Percentiles rank a stretch among this genome's conserved stretches.
Evolutionary conservation across 2,888 invertebrate species (phyloP).

Genomic region (Pristionchus fissidentatus): DNA sequence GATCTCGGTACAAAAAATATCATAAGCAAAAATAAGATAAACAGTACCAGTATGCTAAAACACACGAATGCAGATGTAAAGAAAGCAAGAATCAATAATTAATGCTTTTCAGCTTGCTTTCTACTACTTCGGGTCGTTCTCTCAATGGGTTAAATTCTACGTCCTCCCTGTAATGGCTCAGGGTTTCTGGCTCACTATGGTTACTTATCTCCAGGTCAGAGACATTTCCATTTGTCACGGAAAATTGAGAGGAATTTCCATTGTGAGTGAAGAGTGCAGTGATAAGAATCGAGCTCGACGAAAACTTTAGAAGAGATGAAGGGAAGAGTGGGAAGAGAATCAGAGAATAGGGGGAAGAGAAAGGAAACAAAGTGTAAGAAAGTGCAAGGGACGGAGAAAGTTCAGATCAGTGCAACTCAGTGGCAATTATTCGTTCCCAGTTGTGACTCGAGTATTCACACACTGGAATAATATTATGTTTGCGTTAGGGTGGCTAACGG

Average conservation of each 20-base stretch:
- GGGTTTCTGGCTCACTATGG: conserved; percentile 62
- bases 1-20: too few species aligned
- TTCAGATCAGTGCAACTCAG: neutral
- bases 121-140: conserved; percentile 47
- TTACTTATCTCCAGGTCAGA: conserved; percentile 60
- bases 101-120: conserved; percentile 36
- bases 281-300: neutral
- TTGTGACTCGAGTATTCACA: too few species aligned
- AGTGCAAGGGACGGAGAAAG: neutral
- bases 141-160: conserved; percentile 45
- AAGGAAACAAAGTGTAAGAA: neutral
- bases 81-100: neutral
- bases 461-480: too few species aligned
- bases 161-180: conserved; percentile 47
- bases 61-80: too few species aligned
- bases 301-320: too few species aligned
- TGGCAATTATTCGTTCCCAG: neutral
- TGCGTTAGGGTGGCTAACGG: too few species aligned
- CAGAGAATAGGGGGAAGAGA: neutral
- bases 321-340: too few species aligned
- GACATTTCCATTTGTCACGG: too few species aligned
- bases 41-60: too few species aligned
- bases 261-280: neutral
- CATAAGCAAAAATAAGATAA: too few species aligned
- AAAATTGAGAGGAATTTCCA: neutral